Evolutionary conservation across 30 jellyfish, hydroid and myxozoan species (phyloP).

Genomic region (Pseudorhiza aurosa): DNA sequence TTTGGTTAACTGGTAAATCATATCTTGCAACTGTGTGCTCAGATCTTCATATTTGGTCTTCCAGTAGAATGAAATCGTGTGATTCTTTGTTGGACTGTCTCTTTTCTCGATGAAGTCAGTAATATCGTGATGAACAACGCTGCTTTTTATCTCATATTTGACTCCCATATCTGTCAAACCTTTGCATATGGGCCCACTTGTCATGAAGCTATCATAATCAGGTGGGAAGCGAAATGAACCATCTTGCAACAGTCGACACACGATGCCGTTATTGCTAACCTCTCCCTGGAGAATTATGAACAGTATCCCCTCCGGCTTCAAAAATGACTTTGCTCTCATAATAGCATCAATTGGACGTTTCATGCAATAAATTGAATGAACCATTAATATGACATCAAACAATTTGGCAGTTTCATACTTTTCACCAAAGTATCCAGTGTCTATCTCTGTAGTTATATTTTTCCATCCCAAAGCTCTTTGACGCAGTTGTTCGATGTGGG

Average conservation of each 20-base stretch:
- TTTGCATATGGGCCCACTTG: neutral
- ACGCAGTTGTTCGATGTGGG: neutral
- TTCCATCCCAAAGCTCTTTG: neutral
- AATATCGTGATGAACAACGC: neutral
- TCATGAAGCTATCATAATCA: neutral
- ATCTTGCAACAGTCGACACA: neutral
- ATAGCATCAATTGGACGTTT: neutral
- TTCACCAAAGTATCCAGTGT: neutral
- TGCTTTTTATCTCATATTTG: neutral
- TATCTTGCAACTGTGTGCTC: neutral
- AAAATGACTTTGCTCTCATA: neutral
- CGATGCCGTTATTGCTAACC: neutral
- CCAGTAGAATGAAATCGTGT: neutral
- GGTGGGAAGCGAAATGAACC: neutral
- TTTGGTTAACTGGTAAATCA: neutral
- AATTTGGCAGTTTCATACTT: neutral
- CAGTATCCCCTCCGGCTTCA: neutral
- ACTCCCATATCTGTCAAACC: neutral
- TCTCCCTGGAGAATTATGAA: neutral
- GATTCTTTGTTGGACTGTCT: neutral
- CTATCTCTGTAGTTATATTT: neutral
- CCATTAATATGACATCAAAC: neutral
- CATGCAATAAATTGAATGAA: neutral
- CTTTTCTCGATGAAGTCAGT: neutral
- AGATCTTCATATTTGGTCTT: neutral